These are phyloP conservation scores for Aricia agestis DNA, from an alignment of 1,140 invertebrate genomes.

Conservation along the genomic window DNA sequence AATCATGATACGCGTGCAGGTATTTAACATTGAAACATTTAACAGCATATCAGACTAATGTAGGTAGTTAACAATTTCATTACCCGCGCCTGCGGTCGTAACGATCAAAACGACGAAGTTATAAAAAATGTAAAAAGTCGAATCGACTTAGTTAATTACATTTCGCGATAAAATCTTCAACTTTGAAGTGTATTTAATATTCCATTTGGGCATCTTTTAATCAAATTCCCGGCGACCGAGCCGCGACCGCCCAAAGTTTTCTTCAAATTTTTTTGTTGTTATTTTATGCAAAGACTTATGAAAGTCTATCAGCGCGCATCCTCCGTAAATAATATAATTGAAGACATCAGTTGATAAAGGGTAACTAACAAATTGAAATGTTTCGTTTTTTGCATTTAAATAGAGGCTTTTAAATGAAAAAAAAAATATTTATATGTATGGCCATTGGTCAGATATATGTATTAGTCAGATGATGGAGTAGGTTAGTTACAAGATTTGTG, in stretches of 20 bases:
- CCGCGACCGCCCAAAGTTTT: not conserved
- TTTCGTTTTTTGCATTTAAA: too few species aligned
- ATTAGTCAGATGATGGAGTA: too few species aligned
- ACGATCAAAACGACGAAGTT: not conserved
- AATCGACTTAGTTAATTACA: constrained; percentile 9
- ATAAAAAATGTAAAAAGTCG: not conserved
- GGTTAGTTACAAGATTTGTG: too few species aligned
- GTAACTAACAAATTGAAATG: too few species aligned
- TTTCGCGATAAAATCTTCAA: constrained; percentile 1
- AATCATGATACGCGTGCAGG: too few species aligned
- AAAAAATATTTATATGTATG: too few species aligned
- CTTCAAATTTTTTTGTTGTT: not conserved
- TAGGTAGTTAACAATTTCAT: not conserved
- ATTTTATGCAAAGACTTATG: not conserved
- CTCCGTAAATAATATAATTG: too few species aligned
- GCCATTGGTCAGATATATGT: too few species aligned
- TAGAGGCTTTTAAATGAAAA: too few species aligned
- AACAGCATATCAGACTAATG: not conserved
- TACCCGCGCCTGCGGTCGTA: not conserved
- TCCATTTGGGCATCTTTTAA: constrained; percentile 2
- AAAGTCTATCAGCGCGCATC: not conserved
- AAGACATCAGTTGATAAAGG: too few species aligned
- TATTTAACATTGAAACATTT: not conserved
- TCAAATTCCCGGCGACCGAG: constrained; percentile 4
- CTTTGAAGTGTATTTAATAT: constrained; percentile 7